Base-by-base conservation (phyloP, 2,888 invertebrate genomes). In the Shargacucullia verbasci region DNA sequence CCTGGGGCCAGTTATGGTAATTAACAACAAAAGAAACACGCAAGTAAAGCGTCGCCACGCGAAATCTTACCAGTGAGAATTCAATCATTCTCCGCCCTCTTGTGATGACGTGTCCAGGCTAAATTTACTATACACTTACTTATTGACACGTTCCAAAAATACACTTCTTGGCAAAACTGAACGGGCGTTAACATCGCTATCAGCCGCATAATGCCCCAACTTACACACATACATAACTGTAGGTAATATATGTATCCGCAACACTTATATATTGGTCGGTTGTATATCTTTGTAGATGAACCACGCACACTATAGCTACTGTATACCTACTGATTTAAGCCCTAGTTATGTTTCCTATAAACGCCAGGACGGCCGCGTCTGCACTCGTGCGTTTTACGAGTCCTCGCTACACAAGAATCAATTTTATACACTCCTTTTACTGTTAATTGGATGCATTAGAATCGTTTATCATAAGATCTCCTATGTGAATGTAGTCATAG, bases 71-170 rank as follows among this genome's bases (percentile, higher is more conserved):
- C n/a, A 73, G 64, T 80, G 81, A 80, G 73, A 86, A 89, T 90
- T 85, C 88, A 89, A 90, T 90, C 84, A 89, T 87, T 88, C 80
- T 79, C 79, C 80, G 81, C 85, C 81, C 83, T 84, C 80, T 73
- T 79, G 73, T 76, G 82, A 86, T 92, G 92, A 92, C 91, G 91
- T 90, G 90, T 88, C 88, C 85, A 70, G 78, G 82, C 93, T 93
- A 93, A 90, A 91, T 90, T 90, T 93, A 92, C 90, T 85, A 85
- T 88, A 90, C 91, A 92, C 92, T 92, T 91, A 93, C 89, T 92
- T 94, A 93, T 94, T 93, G 94, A 93, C 93, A 92, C 90, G 92
- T 88, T 92, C 93, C 92, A 90, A 92, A 93, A 94, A 94, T 93
- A 93, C 85, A 86, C 84, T 81, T 90, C 92, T 93, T 93, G 93